Percentiles rank a stretch among this genome's conserved stretches.
These are phyloP conservation scores for Chaetodon auriga DNA, from an alignment of 2,113 vertebrate genomes.

Conservation along the genomic window DNA sequence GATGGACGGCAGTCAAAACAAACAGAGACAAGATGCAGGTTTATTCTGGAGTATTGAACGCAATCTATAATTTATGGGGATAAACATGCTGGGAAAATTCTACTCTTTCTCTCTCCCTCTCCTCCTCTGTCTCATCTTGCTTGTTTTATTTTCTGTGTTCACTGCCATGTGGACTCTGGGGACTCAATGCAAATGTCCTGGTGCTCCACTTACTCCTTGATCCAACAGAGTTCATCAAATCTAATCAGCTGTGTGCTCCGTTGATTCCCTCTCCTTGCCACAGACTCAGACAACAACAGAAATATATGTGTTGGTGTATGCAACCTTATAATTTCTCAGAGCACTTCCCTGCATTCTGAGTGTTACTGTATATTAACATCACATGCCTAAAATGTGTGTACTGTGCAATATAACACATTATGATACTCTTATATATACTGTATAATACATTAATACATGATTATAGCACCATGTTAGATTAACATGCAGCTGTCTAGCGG, in stretches of 20 bases:
- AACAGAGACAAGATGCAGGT: constrained; percentile 26
- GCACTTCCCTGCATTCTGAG: background rate
- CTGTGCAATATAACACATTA: constrained; percentile 1
- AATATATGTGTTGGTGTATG: constrained; percentile 16
- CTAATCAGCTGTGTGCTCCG: constrained; percentile 61
- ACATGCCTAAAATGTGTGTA: background rate
- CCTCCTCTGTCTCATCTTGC: constrained; percentile 8
- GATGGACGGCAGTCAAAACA: constrained; percentile 26
- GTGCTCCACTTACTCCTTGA: constrained; percentile 60
- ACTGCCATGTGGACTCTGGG: constrained; percentile 30
- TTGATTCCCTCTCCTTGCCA: constrained; percentile 23
- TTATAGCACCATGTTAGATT: background rate
- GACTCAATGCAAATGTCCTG: constrained; percentile 62
- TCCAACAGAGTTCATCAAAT: constrained; percentile 62
- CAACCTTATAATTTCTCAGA: background rate
- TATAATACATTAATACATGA: background rate
- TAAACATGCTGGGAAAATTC: background rate
- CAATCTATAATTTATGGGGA: constrained; percentile 37
- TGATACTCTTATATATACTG: background rate
- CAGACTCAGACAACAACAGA: constrained; percentile 20
- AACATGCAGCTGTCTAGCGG: background rate
- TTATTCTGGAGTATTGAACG: constrained; percentile 14
- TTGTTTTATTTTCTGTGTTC: constrained; percentile 47
- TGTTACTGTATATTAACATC: background rate
- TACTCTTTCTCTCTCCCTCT: background rate